Evolutionary conservation across 2,888 invertebrate genomes (phyloP).

Genomic region (Epinotia brunnichana): DNA sequence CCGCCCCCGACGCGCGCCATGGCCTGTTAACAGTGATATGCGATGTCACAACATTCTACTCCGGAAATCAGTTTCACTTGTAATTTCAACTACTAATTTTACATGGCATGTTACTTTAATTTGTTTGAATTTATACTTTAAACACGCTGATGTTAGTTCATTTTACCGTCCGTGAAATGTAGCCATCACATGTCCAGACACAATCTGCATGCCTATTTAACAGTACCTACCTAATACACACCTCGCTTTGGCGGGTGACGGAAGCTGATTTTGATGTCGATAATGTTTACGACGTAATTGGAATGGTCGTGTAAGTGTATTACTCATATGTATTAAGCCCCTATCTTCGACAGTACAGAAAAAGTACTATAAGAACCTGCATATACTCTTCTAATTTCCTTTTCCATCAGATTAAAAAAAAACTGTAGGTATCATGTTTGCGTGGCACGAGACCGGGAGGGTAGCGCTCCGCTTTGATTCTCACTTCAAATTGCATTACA

Average conservation of each 20-base stretch:
- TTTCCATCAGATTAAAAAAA: slow-evolving; percentile 35
- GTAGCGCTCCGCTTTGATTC: slow-evolving; percentile 63
- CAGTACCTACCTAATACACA: neutral
- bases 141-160: neutral
- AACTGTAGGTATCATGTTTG: slow-evolving; percentile 44
- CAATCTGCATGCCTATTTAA: neutral
- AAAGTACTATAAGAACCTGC: neutral
- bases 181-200: no score
- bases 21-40: slow-evolving; percentile 49
- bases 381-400: no score
- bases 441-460: slow-evolving; percentile 23
- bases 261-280: neutral
- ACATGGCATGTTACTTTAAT: neutral
- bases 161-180: no score
- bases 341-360: neutral
- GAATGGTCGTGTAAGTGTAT: neutral
- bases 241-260: neutral
- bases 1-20: slow-evolving; percentile 58
- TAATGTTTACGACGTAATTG: neutral
- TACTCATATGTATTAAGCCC: neutral
- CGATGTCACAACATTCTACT: slow-evolving; percentile 28
- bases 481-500: slow-evolving; percentile 72
- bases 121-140: no score
- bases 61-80: slow-evolving; percentile 11
- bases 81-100: slow-evolving; percentile 13